Conservation (phyloP, 2,113 vertebrate species). For the Trogon surrucura region DNA sequence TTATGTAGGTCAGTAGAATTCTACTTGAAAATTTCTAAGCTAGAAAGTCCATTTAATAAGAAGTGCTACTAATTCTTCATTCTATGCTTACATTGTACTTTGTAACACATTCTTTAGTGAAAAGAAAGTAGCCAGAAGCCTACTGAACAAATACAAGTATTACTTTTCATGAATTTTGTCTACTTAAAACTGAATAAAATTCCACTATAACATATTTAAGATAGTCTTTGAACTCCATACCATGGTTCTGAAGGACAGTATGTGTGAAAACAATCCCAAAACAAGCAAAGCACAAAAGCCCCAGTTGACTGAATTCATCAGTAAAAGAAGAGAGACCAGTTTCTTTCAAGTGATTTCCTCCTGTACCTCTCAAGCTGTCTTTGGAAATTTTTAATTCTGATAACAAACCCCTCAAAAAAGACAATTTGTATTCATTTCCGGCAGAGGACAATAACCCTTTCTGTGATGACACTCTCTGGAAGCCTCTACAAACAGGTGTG, state of each 20-base stretch:
- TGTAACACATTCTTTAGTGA: background rate
- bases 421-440: background rate
- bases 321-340: background rate
- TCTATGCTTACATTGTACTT: background rate
- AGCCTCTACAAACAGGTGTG: background rate
- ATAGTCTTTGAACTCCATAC: background rate
- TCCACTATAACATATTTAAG: background rate
- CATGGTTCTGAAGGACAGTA: background rate
- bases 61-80: background rate
- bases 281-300: background rate
- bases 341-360: background rate
- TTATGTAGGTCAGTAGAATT: background rate
- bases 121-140: background rate
- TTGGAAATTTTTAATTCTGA: background rate
- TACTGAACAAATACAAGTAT: background rate
- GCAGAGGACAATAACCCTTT: background rate
- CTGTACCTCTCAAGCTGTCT: background rate
- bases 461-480: background rate
- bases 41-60: background rate
- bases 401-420: background rate
- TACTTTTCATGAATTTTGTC: background rate
- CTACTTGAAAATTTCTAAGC: background rate
- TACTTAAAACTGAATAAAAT: background rate
- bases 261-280: background rate
- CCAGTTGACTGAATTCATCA: background rate